These are phyloP conservation scores for Cryptoblepharus egeriae DNA, from an alignment of 2,797 vertebrate genomes.

Conservation along the genomic window DNA sequence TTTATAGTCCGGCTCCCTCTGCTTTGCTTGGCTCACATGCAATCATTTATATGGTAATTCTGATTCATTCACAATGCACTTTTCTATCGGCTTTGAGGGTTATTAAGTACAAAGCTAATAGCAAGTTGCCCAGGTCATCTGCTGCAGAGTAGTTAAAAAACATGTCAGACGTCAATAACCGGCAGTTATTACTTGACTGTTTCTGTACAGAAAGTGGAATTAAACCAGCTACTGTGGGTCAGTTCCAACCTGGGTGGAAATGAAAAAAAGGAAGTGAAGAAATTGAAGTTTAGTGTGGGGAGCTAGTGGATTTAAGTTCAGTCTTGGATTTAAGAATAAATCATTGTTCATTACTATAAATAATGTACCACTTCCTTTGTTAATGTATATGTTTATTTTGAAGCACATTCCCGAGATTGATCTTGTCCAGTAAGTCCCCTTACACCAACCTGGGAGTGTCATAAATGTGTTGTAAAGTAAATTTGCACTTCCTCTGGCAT, in stretches of 20 bases:
- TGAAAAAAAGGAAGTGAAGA: constrained; percentile 28
- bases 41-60: constrained; percentile 14
- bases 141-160: constrained; percentile 36
- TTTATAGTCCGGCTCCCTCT: not conserved
- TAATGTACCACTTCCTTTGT: too few species aligned
- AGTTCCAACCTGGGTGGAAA: constrained; percentile 9
- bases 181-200: constrained; percentile 18
- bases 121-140: constrained; percentile 19
- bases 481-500: too few species aligned
- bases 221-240: not conserved
- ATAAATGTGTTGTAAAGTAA: too few species aligned
- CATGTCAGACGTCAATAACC: constrained; percentile 15
- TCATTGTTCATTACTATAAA: not conserved
- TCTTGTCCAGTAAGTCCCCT: too few species aligned
- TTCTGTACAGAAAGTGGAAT: constrained; percentile 22
- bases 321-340: not conserved
- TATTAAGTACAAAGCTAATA: constrained; percentile 24
- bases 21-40: constrained; percentile 11
- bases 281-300: not conserved
- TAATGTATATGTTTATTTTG: too few species aligned
- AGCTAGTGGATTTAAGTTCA: not conserved
- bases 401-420: too few species aligned
- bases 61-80: constrained; percentile 19
- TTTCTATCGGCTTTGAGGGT: not conserved
- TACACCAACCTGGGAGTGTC: too few species aligned